Evolutionary conservation across 2,113 vertebrate genomes (phyloP).

Genomic region (Struthidea cinerea): DNA sequence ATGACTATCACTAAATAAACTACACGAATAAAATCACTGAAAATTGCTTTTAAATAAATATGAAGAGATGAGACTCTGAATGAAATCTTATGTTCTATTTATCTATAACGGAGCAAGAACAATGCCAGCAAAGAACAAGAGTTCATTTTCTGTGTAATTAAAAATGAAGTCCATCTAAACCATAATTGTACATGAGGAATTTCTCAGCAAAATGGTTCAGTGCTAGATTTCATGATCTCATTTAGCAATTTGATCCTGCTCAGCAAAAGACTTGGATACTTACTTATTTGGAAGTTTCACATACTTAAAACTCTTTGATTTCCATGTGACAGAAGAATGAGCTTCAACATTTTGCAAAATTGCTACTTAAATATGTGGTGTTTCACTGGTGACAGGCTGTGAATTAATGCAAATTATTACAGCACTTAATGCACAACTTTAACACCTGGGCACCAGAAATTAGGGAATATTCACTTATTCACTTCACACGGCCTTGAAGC

Average conservation of each 20-base stretch:
- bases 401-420: background rate
- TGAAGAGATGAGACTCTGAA: background rate
- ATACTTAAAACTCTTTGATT: background rate
- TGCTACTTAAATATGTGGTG: background rate
- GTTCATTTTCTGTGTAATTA: background rate
- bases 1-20: background rate
- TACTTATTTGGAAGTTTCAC: background rate
- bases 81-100: background rate
- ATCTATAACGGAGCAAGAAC: background rate
- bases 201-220: background rate
- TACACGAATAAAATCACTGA: background rate
- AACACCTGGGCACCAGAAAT: conserved; percentile 36
- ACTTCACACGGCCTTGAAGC: background rate
- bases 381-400: background rate
- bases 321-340: background rate
- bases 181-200: background rate
- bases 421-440: background rate
- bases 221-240: background rate
- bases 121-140: background rate
- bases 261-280: background rate
- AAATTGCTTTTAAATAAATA: background rate
- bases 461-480: background rate
- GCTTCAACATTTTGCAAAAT: background rate
- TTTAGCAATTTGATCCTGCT: background rate
- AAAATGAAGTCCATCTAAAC: background rate